Percentiles rank a stretch among this genome's conserved stretches.
phyloP scores from a whole-genome alignment of 2,888 invertebrate species.

The Anticlea derivata region DNA sequence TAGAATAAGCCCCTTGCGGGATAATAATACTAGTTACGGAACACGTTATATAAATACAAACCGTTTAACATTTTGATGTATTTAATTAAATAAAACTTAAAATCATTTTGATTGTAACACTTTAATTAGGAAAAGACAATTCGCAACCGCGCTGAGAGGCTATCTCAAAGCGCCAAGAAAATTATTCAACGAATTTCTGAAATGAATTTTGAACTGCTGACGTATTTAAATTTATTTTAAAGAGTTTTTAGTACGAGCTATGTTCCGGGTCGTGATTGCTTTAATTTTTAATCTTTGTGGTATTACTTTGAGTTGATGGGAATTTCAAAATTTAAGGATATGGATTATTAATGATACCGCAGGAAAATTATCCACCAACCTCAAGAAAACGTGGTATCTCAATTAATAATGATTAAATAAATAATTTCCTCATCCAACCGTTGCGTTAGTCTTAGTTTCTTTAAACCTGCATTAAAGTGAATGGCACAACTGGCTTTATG shows the following conservation, averaged over 20 bases:
- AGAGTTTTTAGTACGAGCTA: slow-evolving; percentile 15
- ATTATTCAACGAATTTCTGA: slow-evolving; percentile 42
- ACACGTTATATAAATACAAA: too few relatives aligned
- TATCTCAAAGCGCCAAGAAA: slow-evolving; percentile 20
- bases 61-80: too few relatives aligned
- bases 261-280: slow-evolving; percentile 18
- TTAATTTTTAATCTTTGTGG: slow-evolving; percentile 13
- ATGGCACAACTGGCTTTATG: too few relatives aligned
- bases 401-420: too few relatives aligned
- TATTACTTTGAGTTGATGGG: background rate
- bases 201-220: slow-evolving; percentile 36
- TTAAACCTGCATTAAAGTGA: too few relatives aligned
- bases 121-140: slow-evolving; percentile 58
- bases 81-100: background rate
- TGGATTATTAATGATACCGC: too few relatives aligned
- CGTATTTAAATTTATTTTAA: slow-evolving; percentile 27
- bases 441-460: too few relatives aligned
- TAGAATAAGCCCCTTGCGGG: too few relatives aligned
- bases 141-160: slow-evolving; percentile 32
- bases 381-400: too few relatives aligned
- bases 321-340: background rate
- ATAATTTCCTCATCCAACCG: too few relatives aligned
- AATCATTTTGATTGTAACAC: slow-evolving; percentile 53
- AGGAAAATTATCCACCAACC: too few relatives aligned
- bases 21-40: too few relatives aligned